Evolutionary conservation across 2,113 vertebrate genomes (phyloP).

Genomic region (Hemicordylus capensis): DNA sequence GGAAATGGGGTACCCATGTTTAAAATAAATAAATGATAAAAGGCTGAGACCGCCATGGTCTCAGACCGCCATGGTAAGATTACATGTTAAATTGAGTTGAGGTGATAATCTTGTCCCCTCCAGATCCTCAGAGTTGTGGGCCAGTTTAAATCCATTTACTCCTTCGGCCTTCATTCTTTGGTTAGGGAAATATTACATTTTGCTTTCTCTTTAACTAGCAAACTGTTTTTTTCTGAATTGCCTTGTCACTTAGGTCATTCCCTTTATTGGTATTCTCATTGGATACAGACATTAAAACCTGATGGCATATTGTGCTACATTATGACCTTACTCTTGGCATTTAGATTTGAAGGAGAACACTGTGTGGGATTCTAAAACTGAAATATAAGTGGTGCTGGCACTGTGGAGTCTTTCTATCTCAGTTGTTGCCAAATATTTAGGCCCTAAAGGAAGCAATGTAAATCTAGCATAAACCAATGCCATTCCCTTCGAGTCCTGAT

Average conservation of each 20-base stretch:
- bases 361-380: background rate
- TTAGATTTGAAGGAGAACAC: conserved; percentile 20
- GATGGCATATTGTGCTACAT: background rate
- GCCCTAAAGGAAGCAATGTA: background rate
- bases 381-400: background rate
- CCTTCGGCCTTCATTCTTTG: background rate
- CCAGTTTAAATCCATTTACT: background rate
- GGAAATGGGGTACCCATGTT: too few relatives aligned
- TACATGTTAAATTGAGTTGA: background rate
- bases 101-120: background rate
- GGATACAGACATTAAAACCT: background rate
- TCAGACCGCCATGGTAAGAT: too few relatives aligned
- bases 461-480: background rate
- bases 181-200: background rate
- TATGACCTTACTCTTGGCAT: conserved; percentile 2
- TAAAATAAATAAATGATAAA: background rate
- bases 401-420: background rate
- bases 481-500: background rate
- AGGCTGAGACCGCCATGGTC: too few relatives aligned
- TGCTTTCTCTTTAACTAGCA: background rate
- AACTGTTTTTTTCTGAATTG: background rate
- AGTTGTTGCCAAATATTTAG: background rate
- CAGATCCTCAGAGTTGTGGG: background rate
- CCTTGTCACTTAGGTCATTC: background rate
- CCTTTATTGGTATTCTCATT: background rate